These are phyloP conservation scores for Bilobella aurantiaca DNA, from an alignment of 1,140 invertebrate species.

Conservation along the genomic window DNA sequence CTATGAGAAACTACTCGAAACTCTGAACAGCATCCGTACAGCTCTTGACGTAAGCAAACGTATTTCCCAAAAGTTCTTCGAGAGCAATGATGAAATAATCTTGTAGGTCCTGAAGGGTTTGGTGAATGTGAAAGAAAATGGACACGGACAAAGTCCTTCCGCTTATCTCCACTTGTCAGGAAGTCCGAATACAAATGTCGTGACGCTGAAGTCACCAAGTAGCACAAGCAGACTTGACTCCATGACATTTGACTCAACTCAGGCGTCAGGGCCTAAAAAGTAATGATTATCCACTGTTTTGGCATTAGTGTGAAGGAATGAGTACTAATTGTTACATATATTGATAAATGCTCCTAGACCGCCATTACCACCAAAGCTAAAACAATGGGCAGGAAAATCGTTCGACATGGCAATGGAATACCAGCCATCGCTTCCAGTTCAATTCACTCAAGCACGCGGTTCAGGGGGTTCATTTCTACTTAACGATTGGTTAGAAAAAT, in stretches of 20 bases:
- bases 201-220: background rate
- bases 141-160: background rate
- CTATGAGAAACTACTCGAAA: slow-evolving; percentile 30
- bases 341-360: slow-evolving; percentile 13
- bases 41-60: slow-evolving; percentile 25
- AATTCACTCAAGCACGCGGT: background rate
- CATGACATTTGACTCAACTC: background rate
- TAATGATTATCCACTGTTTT: too few relatives aligned
- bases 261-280: background rate
- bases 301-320: too few relatives aligned
- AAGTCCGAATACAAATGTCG: background rate
- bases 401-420: slow-evolving; percentile 15
- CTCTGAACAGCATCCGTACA: slow-evolving; percentile 21
- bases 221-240: slow-evolving; percentile 2
- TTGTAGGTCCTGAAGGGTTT: slow-evolving; percentile 24
- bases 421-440: background rate
- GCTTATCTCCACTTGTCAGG: background rate
- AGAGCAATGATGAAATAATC: background rate
- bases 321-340: background rate
- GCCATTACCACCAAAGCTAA: slow-evolving; percentile 25
- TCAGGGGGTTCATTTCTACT: slow-evolving; percentile 13
- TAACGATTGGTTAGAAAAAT: slow-evolving; percentile 26
- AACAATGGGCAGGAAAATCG: slow-evolving; percentile 27
- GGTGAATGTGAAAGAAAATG: slow-evolving; percentile 26
- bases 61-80: background rate